These are phyloP conservation scores for Lepus oiostolus DNA, from an alignment of 2,797 vertebrate genomes.

Conservation along the genomic window DNA sequence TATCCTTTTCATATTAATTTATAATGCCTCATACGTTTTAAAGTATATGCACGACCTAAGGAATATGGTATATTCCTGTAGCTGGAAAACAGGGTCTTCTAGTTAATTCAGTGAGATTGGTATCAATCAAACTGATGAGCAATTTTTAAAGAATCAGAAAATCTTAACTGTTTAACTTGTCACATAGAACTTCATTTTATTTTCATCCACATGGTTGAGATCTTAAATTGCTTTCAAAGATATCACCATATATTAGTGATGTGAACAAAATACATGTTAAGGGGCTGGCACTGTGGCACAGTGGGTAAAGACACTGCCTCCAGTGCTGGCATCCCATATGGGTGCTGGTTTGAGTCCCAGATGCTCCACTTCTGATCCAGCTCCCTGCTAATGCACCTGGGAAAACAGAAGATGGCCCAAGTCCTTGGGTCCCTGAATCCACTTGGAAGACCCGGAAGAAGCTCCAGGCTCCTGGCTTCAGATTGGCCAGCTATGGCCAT, in stretches of 20 bases:
- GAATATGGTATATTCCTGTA: slow-evolving; percentile 3
- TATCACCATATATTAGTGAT: neutral
- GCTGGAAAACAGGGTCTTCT: slow-evolving; percentile 14
- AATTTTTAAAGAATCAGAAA: slow-evolving; percentile 38
- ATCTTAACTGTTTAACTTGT: neutral
- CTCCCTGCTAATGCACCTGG: too few species aligned
- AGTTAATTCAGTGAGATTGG: slow-evolving; percentile 42
- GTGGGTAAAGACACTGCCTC: too few species aligned
- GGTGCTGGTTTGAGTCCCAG: too few species aligned
- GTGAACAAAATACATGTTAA: slow-evolving; percentile 9
- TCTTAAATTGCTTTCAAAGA: slow-evolving; percentile 2
- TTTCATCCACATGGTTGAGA: slow-evolving; percentile 48
- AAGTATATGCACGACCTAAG: neutral
- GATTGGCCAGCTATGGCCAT: too few species aligned
- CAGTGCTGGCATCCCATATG: too few species aligned
- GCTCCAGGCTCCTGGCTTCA: too few species aligned
- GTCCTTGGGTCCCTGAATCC: too few species aligned
- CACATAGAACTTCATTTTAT: neutral
- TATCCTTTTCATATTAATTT: neutral
- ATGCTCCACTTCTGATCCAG: too few species aligned
- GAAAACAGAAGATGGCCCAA: too few species aligned
- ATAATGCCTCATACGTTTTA: slow-evolving; percentile 7
- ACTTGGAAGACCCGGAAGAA: too few species aligned
- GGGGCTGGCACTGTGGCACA: too few species aligned
- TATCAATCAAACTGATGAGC: neutral